A percentile compares a stretch with the other conserved stretches of the same genome.
phyloP scores from a whole-genome alignment of 2,888 invertebrate genomes.

The Seira musarum region DNA sequence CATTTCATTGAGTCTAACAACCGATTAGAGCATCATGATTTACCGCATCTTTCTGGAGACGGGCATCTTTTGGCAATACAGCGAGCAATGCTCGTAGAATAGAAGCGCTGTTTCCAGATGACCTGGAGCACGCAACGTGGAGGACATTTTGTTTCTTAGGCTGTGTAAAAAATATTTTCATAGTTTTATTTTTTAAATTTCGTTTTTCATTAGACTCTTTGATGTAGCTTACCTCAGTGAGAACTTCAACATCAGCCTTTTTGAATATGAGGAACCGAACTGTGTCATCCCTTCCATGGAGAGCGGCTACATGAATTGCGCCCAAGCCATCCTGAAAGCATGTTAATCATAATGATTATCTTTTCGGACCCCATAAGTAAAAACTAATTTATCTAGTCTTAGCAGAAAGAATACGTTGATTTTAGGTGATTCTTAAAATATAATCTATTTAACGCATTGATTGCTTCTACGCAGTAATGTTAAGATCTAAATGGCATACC shows the following conservation, averaged over 20 bases:
- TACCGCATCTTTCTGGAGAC: conserved; percentile 81
- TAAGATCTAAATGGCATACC: too few species aligned
- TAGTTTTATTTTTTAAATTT: background rate
- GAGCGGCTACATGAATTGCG: conserved; percentile 97
- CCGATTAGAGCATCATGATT: conserved; percentile 76
- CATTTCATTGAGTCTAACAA: conserved; percentile 6
- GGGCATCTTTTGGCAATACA: conserved; percentile 91
- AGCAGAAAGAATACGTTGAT: too few species aligned
- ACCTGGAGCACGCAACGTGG: conserved; percentile 94
- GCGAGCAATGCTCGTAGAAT: conserved; percentile 90
- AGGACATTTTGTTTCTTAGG: conserved; percentile 94
- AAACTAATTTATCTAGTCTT: too few species aligned
- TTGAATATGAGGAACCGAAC: conserved; percentile 82
- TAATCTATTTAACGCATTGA: too few species aligned
- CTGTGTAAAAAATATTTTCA: conserved; percentile 74
- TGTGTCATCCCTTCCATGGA: conserved; percentile 88
- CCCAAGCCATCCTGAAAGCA: conserved; percentile 93
- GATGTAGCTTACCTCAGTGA: conserved; percentile 88
- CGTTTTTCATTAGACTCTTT: too few species aligned
- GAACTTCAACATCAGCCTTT: conserved; percentile 91
- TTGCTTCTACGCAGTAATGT: too few species aligned
- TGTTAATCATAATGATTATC: background rate
- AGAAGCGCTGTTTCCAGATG: conserved; percentile 92
- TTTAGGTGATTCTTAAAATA: too few species aligned
- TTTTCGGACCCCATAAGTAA: too few species aligned